A percentile compares a stretch with the other conserved stretches of the same genome.
These are phyloP conservation scores for Paguma larvata DNA, from an alignment of 2,797 vertebrate genomes.

Conservation along the genomic window DNA sequence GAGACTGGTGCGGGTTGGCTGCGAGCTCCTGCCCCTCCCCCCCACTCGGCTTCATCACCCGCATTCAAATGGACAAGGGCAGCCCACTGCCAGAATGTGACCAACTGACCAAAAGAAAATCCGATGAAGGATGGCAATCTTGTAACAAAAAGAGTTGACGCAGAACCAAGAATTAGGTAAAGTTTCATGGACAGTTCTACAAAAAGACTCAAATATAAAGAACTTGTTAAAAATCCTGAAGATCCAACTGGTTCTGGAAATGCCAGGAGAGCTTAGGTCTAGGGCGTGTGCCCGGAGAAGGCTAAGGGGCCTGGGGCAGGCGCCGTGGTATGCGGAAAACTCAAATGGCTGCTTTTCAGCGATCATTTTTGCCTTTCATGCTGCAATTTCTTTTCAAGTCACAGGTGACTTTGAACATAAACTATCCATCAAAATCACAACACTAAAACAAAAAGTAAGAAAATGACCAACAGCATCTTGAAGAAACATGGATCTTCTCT, in stretches of 20 bases:
- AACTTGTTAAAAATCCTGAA: constrained; percentile 41
- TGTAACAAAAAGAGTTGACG: not conserved
- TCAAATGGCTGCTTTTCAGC: not conserved
- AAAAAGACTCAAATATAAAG: constrained; percentile 5
- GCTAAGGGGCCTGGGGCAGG: not conserved
- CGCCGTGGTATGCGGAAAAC: not conserved
- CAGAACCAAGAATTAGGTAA: constrained; percentile 18
- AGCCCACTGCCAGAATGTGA: not conserved
- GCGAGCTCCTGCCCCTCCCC: rapidly evolving
- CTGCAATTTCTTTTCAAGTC: not conserved
- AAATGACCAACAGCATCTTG: constrained; percentile 2
- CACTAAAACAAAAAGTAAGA: constrained; percentile 29
- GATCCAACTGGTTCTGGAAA: not conserved
- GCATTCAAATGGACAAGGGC: not conserved
- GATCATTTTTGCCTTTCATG: not conserved
- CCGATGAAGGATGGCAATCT: not conserved
- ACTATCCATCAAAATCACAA: constrained; percentile 55
- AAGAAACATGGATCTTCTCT: constrained; percentile 7
- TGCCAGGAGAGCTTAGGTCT: not conserved
- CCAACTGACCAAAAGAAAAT: not conserved
- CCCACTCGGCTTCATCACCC: not conserved
- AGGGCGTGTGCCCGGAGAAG: not conserved
- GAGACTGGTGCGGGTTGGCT: not conserved
- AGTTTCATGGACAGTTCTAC: not conserved
- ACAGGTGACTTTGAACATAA: not conserved